A percentile compares a stretch with the other conserved stretches of the same genome.
Evolutionary conservation across 1,140 invertebrate species (phyloP).

Genomic region (Meloidogyne exigua): DNA sequence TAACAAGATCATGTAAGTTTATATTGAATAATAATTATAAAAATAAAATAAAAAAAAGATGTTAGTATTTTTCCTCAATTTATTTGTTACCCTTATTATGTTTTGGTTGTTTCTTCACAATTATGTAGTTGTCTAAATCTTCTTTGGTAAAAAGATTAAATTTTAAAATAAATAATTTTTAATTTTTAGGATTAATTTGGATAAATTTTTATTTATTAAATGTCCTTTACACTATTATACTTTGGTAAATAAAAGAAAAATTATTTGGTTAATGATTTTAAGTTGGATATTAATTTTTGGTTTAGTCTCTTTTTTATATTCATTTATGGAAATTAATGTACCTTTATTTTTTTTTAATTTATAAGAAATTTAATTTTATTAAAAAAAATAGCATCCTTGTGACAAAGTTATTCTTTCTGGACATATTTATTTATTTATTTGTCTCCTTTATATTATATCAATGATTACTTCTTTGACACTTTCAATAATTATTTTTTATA

Average conservation of each 20-base stretch:
- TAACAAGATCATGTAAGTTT: slow-evolving; percentile 48
- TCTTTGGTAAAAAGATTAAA: slow-evolving; percentile 47
- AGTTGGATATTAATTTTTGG: slow-evolving; percentile 47
- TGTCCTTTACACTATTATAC: slow-evolving; percentile 60
- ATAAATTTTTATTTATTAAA: slow-evolving; percentile 60
- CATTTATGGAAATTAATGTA: slow-evolving; percentile 48
- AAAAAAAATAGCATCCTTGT: slow-evolving; percentile 46
- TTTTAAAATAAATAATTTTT: neutral
- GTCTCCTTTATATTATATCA: slow-evolving; percentile 48
- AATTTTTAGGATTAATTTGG: slow-evolving; percentile 53
- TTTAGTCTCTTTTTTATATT: slow-evolving; percentile 43
- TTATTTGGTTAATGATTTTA: slow-evolving; percentile 39
- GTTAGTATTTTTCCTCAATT: slow-evolving; percentile 38
- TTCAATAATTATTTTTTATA: slow-evolving; percentile 57
- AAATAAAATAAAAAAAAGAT: slow-evolving; percentile 12
- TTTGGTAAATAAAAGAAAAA: slow-evolving; percentile 46
- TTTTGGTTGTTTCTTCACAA: slow-evolving; percentile 57
- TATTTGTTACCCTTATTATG: slow-evolving; percentile 58
- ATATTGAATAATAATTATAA: neutral
- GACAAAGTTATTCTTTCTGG: slow-evolving; percentile 33
- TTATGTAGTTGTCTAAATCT: slow-evolving; percentile 60
- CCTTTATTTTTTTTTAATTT: slow-evolving; percentile 23
- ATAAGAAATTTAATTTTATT: slow-evolving; percentile 29
- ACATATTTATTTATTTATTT: slow-evolving; percentile 49
- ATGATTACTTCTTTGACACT: slow-evolving; percentile 51